Evolutionary conservation across 64 coral and sea anemone species (phyloP).

Genomic region (Porites australiensis): DNA sequence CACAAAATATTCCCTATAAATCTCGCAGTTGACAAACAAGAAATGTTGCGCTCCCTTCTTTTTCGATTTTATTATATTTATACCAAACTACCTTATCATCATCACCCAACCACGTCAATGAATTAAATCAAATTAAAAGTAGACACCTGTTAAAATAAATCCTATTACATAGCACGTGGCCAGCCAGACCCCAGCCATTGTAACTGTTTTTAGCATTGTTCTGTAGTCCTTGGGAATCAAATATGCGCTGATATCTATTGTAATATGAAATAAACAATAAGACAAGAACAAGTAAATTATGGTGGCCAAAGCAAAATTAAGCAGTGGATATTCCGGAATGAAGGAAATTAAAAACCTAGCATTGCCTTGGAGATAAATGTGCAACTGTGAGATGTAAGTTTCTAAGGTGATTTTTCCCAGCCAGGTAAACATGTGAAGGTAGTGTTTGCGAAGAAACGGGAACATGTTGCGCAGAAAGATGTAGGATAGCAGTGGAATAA

Average conservation of each 20-base stretch:
- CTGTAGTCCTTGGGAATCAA: constrained; percentile 68
- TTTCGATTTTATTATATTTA: no score
- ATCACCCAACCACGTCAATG: not conserved
- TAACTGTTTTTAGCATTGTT: constrained; percentile 38
- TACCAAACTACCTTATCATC: no score
- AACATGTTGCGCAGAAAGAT: constrained; percentile 86
- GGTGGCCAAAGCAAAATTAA: constrained; percentile 80
- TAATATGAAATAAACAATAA: constrained; percentile 81
- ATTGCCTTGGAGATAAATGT: constrained; percentile 85
- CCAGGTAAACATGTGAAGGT: constrained; percentile 81
- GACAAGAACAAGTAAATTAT: constrained; percentile 81
- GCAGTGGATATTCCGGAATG: constrained; percentile 75
- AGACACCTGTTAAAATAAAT: not conserved
- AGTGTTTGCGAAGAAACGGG: constrained; percentile 60
- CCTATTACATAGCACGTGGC: constrained; percentile 39
- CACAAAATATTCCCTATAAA: no score
- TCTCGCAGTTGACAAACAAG: no score
- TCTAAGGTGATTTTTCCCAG: constrained; percentile 91
- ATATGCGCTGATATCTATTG: constrained; percentile 75
- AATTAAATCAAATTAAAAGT: not conserved
- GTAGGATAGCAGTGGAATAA: constrained; percentile 79
- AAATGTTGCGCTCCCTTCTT: no score
- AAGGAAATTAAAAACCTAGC: constrained; percentile 81
- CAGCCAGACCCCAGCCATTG: constrained; percentile 51
- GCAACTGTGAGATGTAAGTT: constrained; percentile 89